A percentile compares a stretch with the other conserved stretches of the same genome.
Evolutionary conservation across 2,888 invertebrate genomes (phyloP).

Genomic region (Watsonalla cultraria): DNA sequence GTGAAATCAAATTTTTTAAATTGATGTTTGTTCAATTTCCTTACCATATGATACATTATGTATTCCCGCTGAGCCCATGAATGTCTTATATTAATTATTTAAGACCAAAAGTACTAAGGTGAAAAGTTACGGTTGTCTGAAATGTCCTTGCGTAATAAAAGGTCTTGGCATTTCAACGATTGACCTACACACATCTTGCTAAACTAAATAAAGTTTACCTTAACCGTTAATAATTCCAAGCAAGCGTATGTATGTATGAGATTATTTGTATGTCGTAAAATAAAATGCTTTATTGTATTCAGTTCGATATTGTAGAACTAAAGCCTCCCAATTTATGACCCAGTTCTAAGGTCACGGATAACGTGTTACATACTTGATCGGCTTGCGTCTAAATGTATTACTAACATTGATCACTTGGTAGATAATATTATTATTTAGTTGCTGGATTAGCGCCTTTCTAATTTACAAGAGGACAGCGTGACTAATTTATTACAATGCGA

Average conservation of each 20-base stretch:
- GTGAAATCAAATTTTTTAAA: too few species aligned
- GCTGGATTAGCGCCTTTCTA: conserved; percentile 12
- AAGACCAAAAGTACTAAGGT: neutral
- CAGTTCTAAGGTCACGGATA: conserved; percentile 62
- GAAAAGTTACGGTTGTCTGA: neutral
- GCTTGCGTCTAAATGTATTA: conserved; percentile 40
- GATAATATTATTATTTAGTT: conserved; percentile 31
- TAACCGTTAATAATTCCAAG: neutral
- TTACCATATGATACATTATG: too few species aligned
- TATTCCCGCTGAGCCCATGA: neutral
- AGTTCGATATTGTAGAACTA: conserved; percentile 3
- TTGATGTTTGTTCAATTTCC: too few species aligned
- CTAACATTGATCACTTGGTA: conserved; percentile 27
- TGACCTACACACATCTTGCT: neutral
- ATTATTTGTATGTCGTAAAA: too few species aligned
- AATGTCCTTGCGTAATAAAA: neutral
- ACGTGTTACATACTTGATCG: conserved; percentile 42
- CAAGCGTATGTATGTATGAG: neutral
- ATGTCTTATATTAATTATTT: neutral
- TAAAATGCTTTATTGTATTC: neutral
- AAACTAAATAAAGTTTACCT: neutral
- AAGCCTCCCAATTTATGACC: conserved; percentile 30
- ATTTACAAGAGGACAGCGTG: conserved; percentile 13
- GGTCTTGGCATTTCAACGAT: neutral
- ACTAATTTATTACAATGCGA: conserved; percentile 2